Percentiles rank a stretch among this genome's conserved stretches.
Conservation (phyloP, 2,797 vertebrate species). For the Rhinophrynus dorsalis region DNA sequence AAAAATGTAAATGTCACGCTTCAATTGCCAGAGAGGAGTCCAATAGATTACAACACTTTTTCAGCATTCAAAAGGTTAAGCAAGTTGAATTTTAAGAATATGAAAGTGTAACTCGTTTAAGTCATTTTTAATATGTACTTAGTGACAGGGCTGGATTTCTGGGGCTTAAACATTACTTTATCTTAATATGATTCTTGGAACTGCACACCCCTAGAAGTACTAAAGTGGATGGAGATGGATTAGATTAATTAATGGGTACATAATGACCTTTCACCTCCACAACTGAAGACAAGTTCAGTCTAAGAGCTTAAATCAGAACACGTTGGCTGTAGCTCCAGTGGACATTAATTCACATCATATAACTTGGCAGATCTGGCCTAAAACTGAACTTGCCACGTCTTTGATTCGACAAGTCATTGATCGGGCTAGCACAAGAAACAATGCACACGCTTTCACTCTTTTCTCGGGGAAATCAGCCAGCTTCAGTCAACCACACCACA, state of each 20-base stretch:
- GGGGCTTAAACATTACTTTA: constrained; percentile 55
- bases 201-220: constrained; percentile 62
- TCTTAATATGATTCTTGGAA: constrained; percentile 64
- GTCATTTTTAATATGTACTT: constrained; percentile 48
- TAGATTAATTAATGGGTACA: constrained; percentile 72
- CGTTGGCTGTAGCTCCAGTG: constrained; percentile 63
- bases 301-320: constrained; percentile 73
- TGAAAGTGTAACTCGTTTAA: constrained; percentile 24
- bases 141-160: constrained; percentile 46
- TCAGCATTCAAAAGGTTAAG: too few species aligned
- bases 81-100: constrained; percentile 16
- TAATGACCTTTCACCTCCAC: constrained; percentile 69
- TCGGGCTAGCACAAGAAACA: constrained; percentile 51
- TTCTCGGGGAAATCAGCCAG: constrained; percentile 34
- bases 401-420: constrained; percentile 61
- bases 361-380: constrained; percentile 74
- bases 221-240: constrained; percentile 72
- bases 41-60: too few species aligned
- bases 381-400: constrained; percentile 71
- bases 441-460: constrained; percentile 35
- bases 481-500: constrained; percentile 13
- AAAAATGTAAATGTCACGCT: too few species aligned
- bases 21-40: too few species aligned
- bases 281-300: constrained; percentile 70
- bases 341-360: constrained; percentile 76